Percentiles rank a stretch among this genome's conserved stretches.
phyloP scores from a whole-genome alignment of 2,113 vertebrate species.

The Pelecanoides urinatrix region DNA sequence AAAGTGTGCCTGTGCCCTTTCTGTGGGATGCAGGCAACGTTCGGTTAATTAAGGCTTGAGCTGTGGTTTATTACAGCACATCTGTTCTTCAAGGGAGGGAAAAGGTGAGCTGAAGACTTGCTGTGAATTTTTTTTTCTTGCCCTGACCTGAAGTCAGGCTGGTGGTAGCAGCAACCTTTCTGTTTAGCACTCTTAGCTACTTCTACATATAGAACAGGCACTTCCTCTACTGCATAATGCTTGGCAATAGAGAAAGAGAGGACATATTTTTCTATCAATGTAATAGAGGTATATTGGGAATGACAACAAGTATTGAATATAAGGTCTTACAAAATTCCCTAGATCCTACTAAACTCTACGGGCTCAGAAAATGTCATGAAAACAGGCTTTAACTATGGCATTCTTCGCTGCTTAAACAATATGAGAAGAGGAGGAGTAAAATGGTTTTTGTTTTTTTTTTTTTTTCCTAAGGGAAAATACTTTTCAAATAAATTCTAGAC shows the following conservation, averaged over 20 bases:
- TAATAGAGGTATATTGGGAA: not conserved
- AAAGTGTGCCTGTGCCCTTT: not conserved
- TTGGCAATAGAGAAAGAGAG: not conserved
- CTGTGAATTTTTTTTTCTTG: not conserved
- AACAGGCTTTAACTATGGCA: not conserved
- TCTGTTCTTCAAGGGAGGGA: not conserved
- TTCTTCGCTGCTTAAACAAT: not conserved
- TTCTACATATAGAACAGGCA: not conserved
- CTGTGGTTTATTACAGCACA: not conserved
- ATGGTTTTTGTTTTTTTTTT: not conserved
- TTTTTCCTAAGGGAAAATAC: not conserved
- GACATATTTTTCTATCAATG: not conserved
- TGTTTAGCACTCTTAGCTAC: not conserved
- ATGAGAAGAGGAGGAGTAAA: not conserved
- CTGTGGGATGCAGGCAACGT: not conserved
- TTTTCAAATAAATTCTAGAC: not conserved
- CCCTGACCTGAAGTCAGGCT: not conserved
- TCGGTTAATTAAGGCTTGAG: not conserved
- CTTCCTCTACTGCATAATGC: not conserved
- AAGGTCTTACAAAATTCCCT: not conserved
- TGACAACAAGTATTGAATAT: slow-evolving; percentile 3
- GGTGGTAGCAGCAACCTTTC: not conserved
- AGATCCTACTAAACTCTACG: not conserved
- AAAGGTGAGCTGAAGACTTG: not conserved
- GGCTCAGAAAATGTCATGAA: not conserved